Evolutionary conservation across 2,888 invertebrate genomes (phyloP).

Genomic region (Dilophus febrilis): DNA sequence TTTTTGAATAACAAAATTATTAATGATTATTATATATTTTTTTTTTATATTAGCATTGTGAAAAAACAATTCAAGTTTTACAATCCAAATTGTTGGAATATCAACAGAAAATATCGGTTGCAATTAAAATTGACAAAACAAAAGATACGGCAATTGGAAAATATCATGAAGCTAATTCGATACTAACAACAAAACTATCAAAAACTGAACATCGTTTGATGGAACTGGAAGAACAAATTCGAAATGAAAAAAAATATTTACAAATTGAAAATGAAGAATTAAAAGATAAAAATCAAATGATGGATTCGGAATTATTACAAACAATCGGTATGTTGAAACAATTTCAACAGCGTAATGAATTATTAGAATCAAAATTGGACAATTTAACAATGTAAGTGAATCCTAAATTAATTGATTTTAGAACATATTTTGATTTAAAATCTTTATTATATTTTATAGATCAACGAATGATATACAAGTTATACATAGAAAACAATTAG

Average conservation of each 20-base stretch:
- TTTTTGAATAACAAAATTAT: too few species aligned
- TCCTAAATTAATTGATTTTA: too few species aligned
- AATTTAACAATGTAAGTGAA: conserved; percentile 18
- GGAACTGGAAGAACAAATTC: conserved; percentile 9
- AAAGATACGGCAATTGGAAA: conserved; percentile 53
- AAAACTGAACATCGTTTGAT: too few species aligned
- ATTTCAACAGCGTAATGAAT: conserved; percentile 46
- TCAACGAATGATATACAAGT: conserved; percentile 26
- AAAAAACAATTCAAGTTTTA: conserved; percentile 53
- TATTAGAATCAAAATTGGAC: conserved; percentile 23
- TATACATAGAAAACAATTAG: conserved; percentile 26
- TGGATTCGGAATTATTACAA: conserved; percentile 56
- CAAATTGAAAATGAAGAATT: conserved; percentile 26
- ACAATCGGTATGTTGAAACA: conserved; percentile 49
- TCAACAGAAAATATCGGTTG: conserved; percentile 64
- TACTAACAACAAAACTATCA: conserved; percentile 23
- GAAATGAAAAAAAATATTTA: conserved; percentile 21
- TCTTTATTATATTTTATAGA: conserved; percentile 11
- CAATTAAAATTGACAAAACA: conserved; percentile 54
- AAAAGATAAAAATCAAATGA: conserved; percentile 36
- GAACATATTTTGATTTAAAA: background rate
- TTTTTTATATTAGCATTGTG: conserved; percentile 45
- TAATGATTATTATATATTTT: too few species aligned
- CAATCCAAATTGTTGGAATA: conserved; percentile 57
- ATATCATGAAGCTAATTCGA: conserved; percentile 45